Evolutionary conservation across 2,888 invertebrate genomes (phyloP), one percentile per base, ranked within the genome.

Genomic region (Odontocerum albicorne): DNA sequence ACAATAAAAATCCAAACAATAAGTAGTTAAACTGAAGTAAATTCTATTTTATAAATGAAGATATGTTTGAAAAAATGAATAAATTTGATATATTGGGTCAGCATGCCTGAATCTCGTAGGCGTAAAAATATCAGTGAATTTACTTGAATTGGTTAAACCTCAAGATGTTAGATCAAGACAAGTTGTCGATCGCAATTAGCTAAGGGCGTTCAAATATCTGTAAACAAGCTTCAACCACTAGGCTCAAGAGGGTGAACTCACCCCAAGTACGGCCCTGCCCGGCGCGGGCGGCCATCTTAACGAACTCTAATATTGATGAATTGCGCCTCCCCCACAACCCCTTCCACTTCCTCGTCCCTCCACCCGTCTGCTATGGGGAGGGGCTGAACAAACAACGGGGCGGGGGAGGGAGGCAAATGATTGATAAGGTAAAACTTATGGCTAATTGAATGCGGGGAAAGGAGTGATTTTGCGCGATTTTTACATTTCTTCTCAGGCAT

Each of bases 251-350:
- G 27, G 27, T 27, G 27, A 27, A 27, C 27, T 27, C 6, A 4
- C 27, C 6, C 27, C 27, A 4, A 7, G 27, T n/a, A n/a, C n/a
- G n/a, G n/a, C n/a, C 55, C 35, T 44, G 49, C 49, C 45, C 49
- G 38, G 44, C 44, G 50, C 38, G 49, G 57, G 43, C 60, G 47
- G 58, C 61, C 61, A 61, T 61, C 55, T 61, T 61, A 61, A 58
- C 61, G 49, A 54, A 58, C 52, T 53, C 61, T 61, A 61, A 61
- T 61, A 61, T 61, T 58, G 61, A 61, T 61, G 61, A 61, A 61
- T 61, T 53, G 61, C 50, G 44, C 39, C 49, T 33, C 31, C 43
- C 43, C 44, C 32, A 20, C 36, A 17, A 13, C 36, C 16, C 17
- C 45, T 3, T 2, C 31, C 35, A 13, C 10, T 10, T 4, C 43